Base-by-base conservation (phyloP, 2,797 vertebrate species). In the Sparidentex hasta region DNA sequence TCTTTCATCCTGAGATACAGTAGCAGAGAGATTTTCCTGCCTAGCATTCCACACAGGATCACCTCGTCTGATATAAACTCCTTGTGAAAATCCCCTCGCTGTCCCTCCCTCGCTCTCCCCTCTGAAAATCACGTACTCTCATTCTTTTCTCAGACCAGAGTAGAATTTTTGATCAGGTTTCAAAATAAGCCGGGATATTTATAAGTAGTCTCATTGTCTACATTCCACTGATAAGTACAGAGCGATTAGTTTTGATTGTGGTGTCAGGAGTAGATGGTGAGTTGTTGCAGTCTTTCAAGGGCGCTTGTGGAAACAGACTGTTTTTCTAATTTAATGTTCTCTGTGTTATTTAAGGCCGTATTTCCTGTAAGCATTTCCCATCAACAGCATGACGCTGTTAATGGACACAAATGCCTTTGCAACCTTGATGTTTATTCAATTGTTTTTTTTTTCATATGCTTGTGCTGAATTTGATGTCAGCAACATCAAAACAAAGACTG, bases 241-340 rank as follows among this genome's bases (percentile, higher is more conserved):
- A 73, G 74, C 21, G 67, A 87, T 92, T 92, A 72, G 58, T 83
- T 85, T 56, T 77, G 87, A 86, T 84, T 82, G 74, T 81, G 71
- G 54, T 62, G 76, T 87, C 72, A 66, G 63, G 75, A 65, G 14
- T 38, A 16, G 74, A 68, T 47, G 72, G 13, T 3, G 63, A 84
- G 71, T 47, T 51, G 57, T 56, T 80, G 75, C 74, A 61, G 54
- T 87, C 81, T 90, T 92, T 85, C 65, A 52, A 75, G 47, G 46
- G 86, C 88, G 91, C 85, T 88, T 88, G 78, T 88, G 90, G 86
- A 88, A 83, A 93, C 89, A 16, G 52, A 47, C 68, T 69, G n/a
- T 79, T 81, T 76, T 73, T 73, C 43, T 83, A 68, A 82, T 84
- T 70, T 27, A 69, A 73, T 75, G 68, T 85, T 84, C 82, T 70